Evolutionary conservation across 2,888 invertebrate genomes (phyloP), one percentile per base, ranked within the genome.

Genomic region (Arctia plantaginis): DNA sequence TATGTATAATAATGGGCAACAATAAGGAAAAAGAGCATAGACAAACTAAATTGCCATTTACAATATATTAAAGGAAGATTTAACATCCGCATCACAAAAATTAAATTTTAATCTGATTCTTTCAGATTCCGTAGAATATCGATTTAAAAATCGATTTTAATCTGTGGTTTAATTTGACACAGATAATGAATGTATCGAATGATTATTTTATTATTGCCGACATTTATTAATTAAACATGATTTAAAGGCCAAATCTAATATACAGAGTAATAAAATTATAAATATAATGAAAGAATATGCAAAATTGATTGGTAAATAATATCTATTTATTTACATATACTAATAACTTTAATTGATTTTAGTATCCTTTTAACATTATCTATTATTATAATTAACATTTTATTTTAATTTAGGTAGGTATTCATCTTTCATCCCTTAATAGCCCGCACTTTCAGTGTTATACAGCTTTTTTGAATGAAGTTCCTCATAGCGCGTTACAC

Each of bases 101-200:
- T 66, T 66, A 51, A 66, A 71, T 66, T 66, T 35, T 27, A 47
- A 71, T 51, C 71, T 44, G 30, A 30, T 20, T 70, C 62, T 70
- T 64, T 71, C 66, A 18, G 13, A 65, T 35, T 51, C 51, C 35
- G n/a, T 33, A 23, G 23, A 47, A 33, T 35, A 47, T 33, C 33
- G 51, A 18, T 55, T 66, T 33, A 35, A 65, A 66, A 71, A 55
- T 71, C 27, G 51, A 71, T 71, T 66, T 20, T 72, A 66, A 41
- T 72, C 44, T 72, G 41, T 67, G 59, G 59, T 72, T 41, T 51
- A 72, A 72, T 72, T 72, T 72, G 66, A 59, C 66, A 72, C 66
- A 59, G 66, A 66, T 64, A 71, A 71, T 68, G 35, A 72, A 72
- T 67, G 35, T 30, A 65, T 20, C 62, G 62, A 70, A 65, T 30